Conservation (phyloP, 2,888 invertebrate genomes). For the Automeris io region DNA sequence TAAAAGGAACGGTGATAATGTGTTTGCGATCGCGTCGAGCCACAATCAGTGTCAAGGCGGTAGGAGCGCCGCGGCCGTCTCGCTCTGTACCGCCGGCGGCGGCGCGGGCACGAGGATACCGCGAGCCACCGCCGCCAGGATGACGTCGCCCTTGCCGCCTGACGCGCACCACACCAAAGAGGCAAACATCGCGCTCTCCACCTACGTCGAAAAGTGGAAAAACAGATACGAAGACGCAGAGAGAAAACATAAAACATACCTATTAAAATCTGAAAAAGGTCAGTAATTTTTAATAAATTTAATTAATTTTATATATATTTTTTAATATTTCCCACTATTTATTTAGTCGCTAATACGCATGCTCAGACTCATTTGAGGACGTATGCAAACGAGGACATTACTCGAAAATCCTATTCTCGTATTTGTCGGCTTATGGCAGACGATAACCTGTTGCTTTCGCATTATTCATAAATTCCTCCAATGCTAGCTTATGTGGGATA, state of each 20-base stretch:
- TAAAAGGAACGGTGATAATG: conserved; percentile 75
- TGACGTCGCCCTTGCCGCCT: conserved; percentile 73
- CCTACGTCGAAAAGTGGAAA: conserved; percentile 80
- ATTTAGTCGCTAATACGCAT: conserved; percentile 50
- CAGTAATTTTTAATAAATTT: conserved; percentile 39
- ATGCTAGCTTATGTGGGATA: conserved; percentile 30
- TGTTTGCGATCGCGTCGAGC: conserved; percentile 73
- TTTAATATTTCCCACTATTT: conserved; percentile 32
- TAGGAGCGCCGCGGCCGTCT: conserved; percentile 66
- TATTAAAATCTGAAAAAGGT: conserved; percentile 85
- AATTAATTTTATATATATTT: conserved; percentile 14
- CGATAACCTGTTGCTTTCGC: conserved; percentile 68
- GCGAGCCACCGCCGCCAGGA: conserved; percentile 69
- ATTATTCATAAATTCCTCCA: conserved; percentile 56
- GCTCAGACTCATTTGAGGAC: conserved; percentile 36
- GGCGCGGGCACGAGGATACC: conserved; percentile 67
- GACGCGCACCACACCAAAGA: conserved; percentile 68
- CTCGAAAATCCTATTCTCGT: conserved; percentile 61
- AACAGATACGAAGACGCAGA: conserved; percentile 83
- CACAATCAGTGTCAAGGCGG: conserved; percentile 70
- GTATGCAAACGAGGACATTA: conserved; percentile 61
- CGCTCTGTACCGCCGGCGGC: conserved; percentile 55
- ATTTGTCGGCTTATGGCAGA: conserved; percentile 65
- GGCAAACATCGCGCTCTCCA: conserved; percentile 66
- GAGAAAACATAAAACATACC: conserved; percentile 80